Conservation (phyloP, 2,888 invertebrate species). For the Pseudeuparius sepicola region DNA sequence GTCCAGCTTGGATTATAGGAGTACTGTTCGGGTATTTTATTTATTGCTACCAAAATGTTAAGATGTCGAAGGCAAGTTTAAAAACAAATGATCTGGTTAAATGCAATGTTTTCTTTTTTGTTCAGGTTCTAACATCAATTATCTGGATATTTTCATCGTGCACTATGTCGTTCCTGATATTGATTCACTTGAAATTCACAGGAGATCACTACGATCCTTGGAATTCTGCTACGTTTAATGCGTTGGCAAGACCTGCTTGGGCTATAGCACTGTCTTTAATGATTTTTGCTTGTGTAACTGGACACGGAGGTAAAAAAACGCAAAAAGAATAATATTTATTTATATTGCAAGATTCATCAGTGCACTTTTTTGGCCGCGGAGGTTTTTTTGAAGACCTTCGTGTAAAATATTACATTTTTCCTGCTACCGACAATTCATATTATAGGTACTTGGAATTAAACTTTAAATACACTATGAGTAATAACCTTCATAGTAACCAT, state of each 20-base stretch:
- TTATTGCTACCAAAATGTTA: constrained; percentile 18
- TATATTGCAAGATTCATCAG: no score
- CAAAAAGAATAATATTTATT: no score
- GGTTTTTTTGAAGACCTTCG: no score
- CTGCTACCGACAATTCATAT: no score
- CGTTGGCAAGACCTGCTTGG: constrained; percentile 39
- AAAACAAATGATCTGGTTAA: no score
- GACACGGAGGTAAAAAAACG: constrained; percentile 42
- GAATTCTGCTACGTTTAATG: constrained; percentile 23
- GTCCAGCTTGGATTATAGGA: constrained; percentile 26
- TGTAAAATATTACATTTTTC: no score
- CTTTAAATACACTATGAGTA: no score
- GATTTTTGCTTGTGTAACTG: constrained; percentile 39
- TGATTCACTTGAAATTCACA: constrained; percentile 13
- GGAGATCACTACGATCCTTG: constrained; percentile 18
- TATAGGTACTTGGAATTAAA: no score
- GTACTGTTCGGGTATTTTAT: constrained; percentile 22
- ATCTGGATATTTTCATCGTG: constrained; percentile 10
- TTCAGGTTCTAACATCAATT: no score
- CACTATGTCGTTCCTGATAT: constrained; percentile 3
- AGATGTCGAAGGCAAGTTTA: constrained; percentile 17
- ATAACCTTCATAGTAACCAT: no score
- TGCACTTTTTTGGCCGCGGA: no score
- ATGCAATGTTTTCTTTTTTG: no score
- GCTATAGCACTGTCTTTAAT: constrained; percentile 39